Evolutionary conservation across 64 coral and sea anemone genomes (phyloP).

Genomic region (Porites australiensis): DNA sequence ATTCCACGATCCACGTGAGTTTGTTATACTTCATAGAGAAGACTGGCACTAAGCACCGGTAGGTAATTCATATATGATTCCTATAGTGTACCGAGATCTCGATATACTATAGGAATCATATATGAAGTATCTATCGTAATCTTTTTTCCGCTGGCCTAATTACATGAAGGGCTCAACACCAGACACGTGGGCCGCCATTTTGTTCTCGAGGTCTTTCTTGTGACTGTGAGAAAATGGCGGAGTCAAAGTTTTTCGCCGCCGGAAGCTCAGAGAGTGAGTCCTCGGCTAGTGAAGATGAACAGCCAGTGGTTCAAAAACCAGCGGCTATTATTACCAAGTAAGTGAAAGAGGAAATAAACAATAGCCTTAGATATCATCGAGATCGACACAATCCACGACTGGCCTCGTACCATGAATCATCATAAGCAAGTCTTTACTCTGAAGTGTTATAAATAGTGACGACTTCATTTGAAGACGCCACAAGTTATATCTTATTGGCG

Average conservation of each 20-base stretch:
- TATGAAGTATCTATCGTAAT: too few relatives aligned
- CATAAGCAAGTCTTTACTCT: too few relatives aligned
- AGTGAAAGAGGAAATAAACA: background rate
- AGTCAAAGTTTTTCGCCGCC: constrained; percentile 92
- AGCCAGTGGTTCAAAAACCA: constrained; percentile 83
- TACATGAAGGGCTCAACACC: background rate
- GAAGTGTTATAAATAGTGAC: too few relatives aligned
- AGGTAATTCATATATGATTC: too few relatives aligned
- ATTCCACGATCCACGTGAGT: background rate
- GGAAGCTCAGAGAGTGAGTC: constrained; percentile 91
- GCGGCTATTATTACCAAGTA: constrained; percentile 80
- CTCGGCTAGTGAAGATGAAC: constrained; percentile 88
- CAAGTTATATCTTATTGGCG: too few relatives aligned
- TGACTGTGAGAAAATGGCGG: constrained; percentile 34
- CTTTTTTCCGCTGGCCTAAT: background rate
- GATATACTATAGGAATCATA: too few relatives aligned
- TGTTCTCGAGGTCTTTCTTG: constrained; percentile 33
- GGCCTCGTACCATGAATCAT: too few relatives aligned
- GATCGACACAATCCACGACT: too few relatives aligned
- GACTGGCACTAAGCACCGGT: background rate
- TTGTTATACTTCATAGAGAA: background rate
- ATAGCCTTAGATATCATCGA: too few relatives aligned
- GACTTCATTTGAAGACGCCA: too few relatives aligned
- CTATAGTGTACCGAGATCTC: too few relatives aligned
- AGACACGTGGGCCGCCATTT: constrained; percentile 92